Evolutionary conservation across 2,797 vertebrate genomes (phyloP).

Genomic region (Falco novaeseelandiae): DNA sequence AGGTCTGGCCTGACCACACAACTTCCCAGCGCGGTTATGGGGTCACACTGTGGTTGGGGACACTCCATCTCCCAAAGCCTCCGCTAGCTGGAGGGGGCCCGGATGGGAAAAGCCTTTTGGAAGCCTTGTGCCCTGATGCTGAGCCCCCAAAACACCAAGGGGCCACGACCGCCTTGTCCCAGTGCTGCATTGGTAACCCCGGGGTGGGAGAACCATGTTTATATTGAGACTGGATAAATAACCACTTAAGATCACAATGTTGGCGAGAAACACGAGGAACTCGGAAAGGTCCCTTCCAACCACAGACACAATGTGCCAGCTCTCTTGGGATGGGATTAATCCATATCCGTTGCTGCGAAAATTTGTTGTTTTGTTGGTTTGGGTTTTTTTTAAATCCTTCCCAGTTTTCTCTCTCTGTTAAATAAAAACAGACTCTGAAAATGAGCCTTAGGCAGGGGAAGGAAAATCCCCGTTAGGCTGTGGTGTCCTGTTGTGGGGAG

Average conservation of each 20-base stretch:
- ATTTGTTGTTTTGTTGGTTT: not conserved
- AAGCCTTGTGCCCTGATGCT: fast-evolving
- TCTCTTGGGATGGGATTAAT: not conserved
- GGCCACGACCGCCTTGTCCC: fast-evolving
- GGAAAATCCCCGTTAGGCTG: fast-evolving
- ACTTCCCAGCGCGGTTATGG: fast-evolving
- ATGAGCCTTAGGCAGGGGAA: not conserved
- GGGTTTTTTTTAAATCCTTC: not conserved
- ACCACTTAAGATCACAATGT: not conserved
- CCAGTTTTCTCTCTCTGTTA: not conserved
- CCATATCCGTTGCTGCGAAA: not conserved
- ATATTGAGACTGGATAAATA: not conserved
- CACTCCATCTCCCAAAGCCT: not conserved
- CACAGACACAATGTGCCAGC: not conserved
- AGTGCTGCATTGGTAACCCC: not conserved
- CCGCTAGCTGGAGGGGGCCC: not conserved
- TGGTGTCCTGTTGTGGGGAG: fast-evolving
- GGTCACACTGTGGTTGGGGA: fast-evolving
- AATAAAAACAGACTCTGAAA: not conserved
- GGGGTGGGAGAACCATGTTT: not conserved
- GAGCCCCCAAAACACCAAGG: not conserved
- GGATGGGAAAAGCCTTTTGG: not conserved
- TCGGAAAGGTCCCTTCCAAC: not conserved
- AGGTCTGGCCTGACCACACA: fast-evolving
- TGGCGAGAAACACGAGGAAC: not conserved